Evolutionary conservation across 2,888 invertebrate genomes (phyloP), one percentile per base, ranked within the genome.

Genomic region (Leptinotarsa peninsularis): DNA sequence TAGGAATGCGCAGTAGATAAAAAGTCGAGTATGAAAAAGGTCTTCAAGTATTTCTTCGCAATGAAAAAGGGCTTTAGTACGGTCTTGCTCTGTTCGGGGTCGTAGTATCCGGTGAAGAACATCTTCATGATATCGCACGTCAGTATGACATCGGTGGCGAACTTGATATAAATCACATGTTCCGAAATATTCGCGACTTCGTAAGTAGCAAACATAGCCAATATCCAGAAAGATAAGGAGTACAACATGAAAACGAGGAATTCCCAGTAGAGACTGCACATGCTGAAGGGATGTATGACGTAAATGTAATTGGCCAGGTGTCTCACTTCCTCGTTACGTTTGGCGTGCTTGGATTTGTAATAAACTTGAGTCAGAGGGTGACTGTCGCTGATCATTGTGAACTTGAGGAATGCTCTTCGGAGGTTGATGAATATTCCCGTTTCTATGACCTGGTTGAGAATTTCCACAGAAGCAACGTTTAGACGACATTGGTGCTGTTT

Each of bases 271-370:
- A 67, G 49, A 17, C 60, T 13, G 17, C 77, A 71, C 67, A 74
- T 76, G 66, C 83, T 83, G 67, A 81, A 83, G 1, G 83, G 83
- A 66, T 83, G 83, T 4, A 83, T 78, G 49, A 79, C 80, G 50
- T 76, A 74, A 70, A 79, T 80, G 52, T 77, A 80, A 60, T 80
- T 74, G 27, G 78, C 54, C 49, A 83, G 72, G 70, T 83, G 81
- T 71, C 80, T 73, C 33, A 73, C 72, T 58, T 81, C 76, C 60
- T 82, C 83, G n/a, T 73, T 71, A 1, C 77, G 75, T 33, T 81
- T 79, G 27, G 78, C 75, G 17, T 77, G 71, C 4, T 78, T 73
- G 5, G 82, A 83, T 66, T 79, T 76, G 18, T 80, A 79, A 18
- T 80, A 75, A 5, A 78, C 54, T 66, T 72, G 75, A 49, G 76